phyloP scores from a whole-genome alignment of 2,797 vertebrate species.

The Eospalax fontanierii region DNA sequence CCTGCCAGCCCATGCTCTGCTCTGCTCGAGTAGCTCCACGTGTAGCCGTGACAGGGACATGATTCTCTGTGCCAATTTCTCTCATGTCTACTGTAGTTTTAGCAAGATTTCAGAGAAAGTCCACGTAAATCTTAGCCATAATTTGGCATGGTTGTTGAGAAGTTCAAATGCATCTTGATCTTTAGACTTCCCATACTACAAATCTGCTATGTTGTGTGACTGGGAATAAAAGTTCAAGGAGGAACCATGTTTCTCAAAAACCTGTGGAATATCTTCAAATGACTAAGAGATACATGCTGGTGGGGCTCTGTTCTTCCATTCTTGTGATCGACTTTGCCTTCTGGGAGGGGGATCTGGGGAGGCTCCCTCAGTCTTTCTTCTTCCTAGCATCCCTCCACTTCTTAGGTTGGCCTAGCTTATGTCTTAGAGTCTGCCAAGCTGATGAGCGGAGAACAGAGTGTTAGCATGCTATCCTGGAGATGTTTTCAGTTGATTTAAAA shows the following conservation, averaged over 20 bases:
- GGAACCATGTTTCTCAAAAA: conserved; percentile 6
- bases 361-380: background rate
- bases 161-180: background rate
- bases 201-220: background rate
- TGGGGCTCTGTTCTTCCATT: conserved; percentile 41
- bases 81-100: background rate
- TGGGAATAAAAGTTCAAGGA: conserved; percentile 7
- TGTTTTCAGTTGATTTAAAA: conserved; percentile 10
- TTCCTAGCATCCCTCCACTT: background rate
- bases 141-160: background rate
- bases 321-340: too few species aligned
- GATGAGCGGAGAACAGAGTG: conserved; percentile 13
- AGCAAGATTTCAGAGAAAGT: conserved; percentile 36
- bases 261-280: conserved; percentile 11
- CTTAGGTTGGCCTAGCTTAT: conserved; percentile 31
- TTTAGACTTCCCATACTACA: background rate
- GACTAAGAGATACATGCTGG: conserved; percentile 39
- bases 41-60: background rate
- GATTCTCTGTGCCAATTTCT: conserved; percentile 9
- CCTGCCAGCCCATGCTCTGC: background rate
- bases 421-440: conserved; percentile 31
- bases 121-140: background rate
- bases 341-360: too few species aligned
- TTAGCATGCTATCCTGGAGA: conserved; percentile 13
- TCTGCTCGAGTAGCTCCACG: background rate